Conservation (phyloP, 2,797 vertebrate genomes). For the Takifugu rubripes region DNA sequence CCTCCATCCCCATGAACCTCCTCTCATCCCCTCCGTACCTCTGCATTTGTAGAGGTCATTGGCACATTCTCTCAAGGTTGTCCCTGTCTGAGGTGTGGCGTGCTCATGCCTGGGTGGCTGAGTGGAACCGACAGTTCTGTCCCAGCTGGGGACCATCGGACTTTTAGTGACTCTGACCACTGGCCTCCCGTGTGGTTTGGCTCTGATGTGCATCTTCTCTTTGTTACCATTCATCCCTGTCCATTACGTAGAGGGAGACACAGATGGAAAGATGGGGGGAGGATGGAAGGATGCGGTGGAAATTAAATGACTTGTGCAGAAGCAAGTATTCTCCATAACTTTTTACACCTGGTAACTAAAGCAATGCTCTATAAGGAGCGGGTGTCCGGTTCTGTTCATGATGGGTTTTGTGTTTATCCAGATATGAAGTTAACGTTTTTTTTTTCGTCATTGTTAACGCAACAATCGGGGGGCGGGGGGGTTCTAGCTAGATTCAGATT, state of each 20-base stretch:
- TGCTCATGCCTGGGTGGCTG: constrained; percentile 58
- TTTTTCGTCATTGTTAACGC: no score
- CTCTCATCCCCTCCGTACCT: background rate
- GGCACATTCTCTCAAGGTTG: constrained; percentile 60
- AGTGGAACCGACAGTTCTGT: constrained; percentile 62
- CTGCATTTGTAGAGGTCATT: constrained; percentile 49
- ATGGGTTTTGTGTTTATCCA: no score
- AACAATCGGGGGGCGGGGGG: no score
- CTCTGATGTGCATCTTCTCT: constrained; percentile 42
- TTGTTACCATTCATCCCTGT: constrained; percentile 31
- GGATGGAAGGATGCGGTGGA: background rate
- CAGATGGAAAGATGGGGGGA: constrained; percentile 11
- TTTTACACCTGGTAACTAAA: no score
- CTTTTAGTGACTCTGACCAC: constrained; percentile 69
- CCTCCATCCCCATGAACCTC: background rate
- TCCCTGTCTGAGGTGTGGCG: constrained; percentile 37
- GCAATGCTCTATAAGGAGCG: no score
- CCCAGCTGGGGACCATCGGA: constrained; percentile 57
- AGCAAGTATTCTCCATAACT: background rate
- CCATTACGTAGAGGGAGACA: constrained; percentile 37
- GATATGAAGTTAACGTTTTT: no score
- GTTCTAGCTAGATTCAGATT: background rate
- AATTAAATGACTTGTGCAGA: background rate
- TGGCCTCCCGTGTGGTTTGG: constrained; percentile 40
- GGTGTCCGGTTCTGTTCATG: no score